These are phyloP conservation scores for Selenia dentaria DNA, from an alignment of 2,888 invertebrate genomes.

Conservation along the genomic window DNA sequence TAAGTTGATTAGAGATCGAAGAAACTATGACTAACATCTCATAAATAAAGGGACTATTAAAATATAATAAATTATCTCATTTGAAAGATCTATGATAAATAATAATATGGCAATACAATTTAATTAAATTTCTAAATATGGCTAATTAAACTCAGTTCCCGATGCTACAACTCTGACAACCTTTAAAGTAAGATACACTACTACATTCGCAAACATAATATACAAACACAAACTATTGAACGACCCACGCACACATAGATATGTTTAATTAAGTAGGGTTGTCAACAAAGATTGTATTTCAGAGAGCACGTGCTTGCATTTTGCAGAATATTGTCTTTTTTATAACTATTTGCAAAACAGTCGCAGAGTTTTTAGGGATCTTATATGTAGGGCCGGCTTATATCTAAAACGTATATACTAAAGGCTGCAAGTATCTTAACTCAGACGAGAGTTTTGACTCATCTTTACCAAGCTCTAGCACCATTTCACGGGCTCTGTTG, in stretches of 20 bases:
- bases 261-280: conserved; percentile 3
- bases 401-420: conserved; percentile 64
- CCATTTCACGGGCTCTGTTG: conserved; percentile 79
- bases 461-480: conserved; percentile 82
- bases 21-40: conserved; percentile 6
- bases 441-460: conserved; percentile 84
- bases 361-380: too few relatives aligned
- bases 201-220: background rate
- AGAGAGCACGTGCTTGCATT: background rate
- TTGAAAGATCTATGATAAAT: background rate
- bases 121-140: too few relatives aligned
- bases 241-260: background rate
- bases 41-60: background rate
- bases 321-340: too few relatives aligned
- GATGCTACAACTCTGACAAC: conserved; percentile 8
- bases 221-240: background rate
- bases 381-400: too few relatives aligned
- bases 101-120: conserved; percentile 2
- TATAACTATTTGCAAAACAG: too few relatives aligned
- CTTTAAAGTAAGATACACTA: background rate
- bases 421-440: conserved; percentile 83
- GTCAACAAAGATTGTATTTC: background rate
- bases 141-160: background rate
- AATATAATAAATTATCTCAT: conserved; percentile 3
- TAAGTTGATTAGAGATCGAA: conserved; percentile 8